Percentiles rank a stretch among this genome's conserved stretches.
Conservation (phyloP, 2,113 vertebrate genomes). For the Lathamus discolor region DNA sequence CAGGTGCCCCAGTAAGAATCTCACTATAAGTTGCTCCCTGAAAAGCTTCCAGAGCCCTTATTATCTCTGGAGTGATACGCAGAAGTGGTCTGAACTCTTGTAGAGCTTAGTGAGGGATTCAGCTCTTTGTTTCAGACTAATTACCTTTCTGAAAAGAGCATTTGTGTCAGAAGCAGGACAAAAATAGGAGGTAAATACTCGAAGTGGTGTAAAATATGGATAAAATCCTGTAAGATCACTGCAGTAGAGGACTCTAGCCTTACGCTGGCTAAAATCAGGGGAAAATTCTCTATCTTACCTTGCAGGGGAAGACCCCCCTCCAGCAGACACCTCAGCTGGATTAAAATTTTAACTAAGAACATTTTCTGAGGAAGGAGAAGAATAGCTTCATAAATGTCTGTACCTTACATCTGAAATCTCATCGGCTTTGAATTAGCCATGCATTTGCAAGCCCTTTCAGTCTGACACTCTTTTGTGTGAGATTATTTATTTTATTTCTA, state of each 20-base stretch:
- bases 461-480: background rate
- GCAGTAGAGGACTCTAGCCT: background rate
- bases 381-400: constrained; percentile 1
- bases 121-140: constrained; percentile 33
- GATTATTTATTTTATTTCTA: constrained; percentile 50
- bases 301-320: background rate
- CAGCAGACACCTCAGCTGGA: background rate
- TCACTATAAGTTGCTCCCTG: constrained; percentile 30
- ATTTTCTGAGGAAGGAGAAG: background rate
- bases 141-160: constrained; percentile 39
- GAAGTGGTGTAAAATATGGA: background rate
- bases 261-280: background rate
- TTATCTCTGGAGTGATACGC: background rate
- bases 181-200: background rate
- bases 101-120: constrained; percentile 19
- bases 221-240: background rate
- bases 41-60: constrained; percentile 45
- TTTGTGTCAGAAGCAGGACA: background rate
- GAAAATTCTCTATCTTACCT: background rate
- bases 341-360: constrained; percentile 14
- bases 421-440: constrained; percentile 10
- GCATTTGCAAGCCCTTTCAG: background rate
- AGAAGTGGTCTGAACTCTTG: constrained; percentile 15
- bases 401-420: constrained; percentile 6
- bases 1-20: background rate